phyloP scores from a whole-genome alignment of 2,888 invertebrate genomes.

The Agonum fuliginosum region DNA sequence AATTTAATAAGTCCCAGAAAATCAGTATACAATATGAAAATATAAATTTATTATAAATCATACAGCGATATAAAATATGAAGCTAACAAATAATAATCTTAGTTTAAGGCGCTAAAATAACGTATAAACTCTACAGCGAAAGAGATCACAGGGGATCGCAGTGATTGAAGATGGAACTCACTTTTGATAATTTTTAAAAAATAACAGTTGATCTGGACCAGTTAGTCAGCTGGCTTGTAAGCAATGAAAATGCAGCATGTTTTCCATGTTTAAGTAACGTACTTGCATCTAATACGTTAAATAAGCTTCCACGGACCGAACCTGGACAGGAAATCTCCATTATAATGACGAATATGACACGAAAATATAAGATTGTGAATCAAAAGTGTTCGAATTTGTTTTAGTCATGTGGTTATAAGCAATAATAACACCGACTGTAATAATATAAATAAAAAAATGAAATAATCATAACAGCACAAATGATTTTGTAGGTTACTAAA shows the following conservation, averaged over 20 bases:
- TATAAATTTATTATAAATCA: neutral
- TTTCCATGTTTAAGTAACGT: conserved; percentile 67
- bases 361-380: conserved; percentile 26
- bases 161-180: conserved; percentile 47
- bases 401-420: conserved; percentile 12
- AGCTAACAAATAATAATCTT: conserved; percentile 9
- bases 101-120: conserved; percentile 14
- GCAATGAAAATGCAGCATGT: conserved; percentile 67
- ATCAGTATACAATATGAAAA: conserved; percentile 1
- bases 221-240: conserved; percentile 71
- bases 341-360: conserved; percentile 45
- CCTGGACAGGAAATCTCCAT: conserved; percentile 59
- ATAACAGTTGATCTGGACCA: conserved; percentile 69
- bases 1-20: conserved; percentile 4
- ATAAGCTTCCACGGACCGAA: conserved; percentile 57
- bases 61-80: conserved; percentile 1
- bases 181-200: conserved; percentile 61
- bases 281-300: conserved; percentile 60
- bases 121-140: conserved; percentile 13
- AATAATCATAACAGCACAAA: conserved; percentile 2
- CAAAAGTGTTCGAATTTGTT: conserved; percentile 20
- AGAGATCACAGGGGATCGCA: conserved; percentile 31
- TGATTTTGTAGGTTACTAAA: conserved; percentile 31
- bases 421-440: conserved; percentile 17
- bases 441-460: conserved; percentile 18